These are phyloP conservation scores for Apamea monoglypha DNA, from an alignment of 2,888 invertebrate genomes.

Conservation along the genomic window DNA sequence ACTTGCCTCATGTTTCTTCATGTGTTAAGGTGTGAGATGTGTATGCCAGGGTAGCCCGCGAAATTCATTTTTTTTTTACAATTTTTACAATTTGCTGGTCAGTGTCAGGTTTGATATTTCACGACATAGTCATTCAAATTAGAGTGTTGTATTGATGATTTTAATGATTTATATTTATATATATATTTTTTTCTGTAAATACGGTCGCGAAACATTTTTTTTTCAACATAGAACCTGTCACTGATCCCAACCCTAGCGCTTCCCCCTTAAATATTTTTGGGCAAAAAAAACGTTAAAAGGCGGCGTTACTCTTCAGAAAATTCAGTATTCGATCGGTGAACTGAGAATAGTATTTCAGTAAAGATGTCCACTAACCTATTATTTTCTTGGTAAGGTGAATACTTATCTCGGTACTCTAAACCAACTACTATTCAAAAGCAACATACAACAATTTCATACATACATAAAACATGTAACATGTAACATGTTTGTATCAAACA, in stretches of 20 bases:
- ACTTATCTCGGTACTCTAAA: neutral
- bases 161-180: too few relatives aligned
- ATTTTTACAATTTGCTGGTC: neutral
- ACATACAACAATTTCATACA: too few relatives aligned
- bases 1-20: slow-evolving; percentile 11
- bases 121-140: neutral
- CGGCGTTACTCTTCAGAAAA: neutral
- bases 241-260: neutral
- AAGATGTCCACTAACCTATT: neutral
- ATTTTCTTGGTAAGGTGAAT: too few relatives aligned
- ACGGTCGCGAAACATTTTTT: neutral
- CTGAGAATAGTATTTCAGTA: neutral
- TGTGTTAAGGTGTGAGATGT: neutral
- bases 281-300: neutral
- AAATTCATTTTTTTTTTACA: neutral
- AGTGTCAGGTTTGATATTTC: neutral
- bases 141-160: neutral
- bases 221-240: neutral
- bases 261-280: neutral
- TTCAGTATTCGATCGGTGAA: neutral
- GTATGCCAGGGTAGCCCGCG: neutral
- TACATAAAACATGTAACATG: too few relatives aligned
- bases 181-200: neutral
- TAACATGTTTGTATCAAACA: neutral
- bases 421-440: neutral